Evolutionary conservation across 2,797 vertebrate genomes (phyloP).

Genomic region (Sardinella longiceps): DNA sequence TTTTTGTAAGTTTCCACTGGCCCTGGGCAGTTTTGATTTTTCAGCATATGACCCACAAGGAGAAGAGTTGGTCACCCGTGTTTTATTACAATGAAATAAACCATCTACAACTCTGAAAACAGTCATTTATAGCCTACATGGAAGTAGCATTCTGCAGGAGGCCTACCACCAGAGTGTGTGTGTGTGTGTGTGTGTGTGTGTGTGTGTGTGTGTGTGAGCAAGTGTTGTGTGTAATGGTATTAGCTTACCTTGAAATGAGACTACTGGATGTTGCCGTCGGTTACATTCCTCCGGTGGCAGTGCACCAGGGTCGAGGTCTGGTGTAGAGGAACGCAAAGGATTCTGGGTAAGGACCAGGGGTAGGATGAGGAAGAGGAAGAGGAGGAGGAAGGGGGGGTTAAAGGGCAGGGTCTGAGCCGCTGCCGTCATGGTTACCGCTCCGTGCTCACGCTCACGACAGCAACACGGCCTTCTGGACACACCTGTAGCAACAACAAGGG

Average conservation of each 20-base stretch:
- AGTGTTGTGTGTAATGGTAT: background rate
- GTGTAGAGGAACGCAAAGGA: constrained; percentile 28
- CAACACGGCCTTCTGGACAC: constrained; percentile 26
- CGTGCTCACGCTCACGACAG: constrained; percentile 33
- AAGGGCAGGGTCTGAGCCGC: constrained; percentile 21
- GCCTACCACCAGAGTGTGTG: no score
- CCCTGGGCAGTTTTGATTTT: no score
- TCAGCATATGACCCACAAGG: no score
- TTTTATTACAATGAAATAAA: no score
- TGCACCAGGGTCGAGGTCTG: constrained; percentile 21
- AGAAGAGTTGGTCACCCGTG: no score
- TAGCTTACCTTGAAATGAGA: constrained; percentile 53
- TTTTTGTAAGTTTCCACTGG: no score
- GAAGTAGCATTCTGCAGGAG: no score
- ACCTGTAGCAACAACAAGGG: constrained; percentile 19
- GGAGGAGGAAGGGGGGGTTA: constrained; percentile 37
- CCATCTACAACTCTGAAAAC: no score
- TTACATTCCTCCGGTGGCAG: constrained; percentile 41
- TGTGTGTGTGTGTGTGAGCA: background rate
- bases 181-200: background rate
- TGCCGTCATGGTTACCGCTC: constrained; percentile 48
- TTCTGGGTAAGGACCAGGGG: constrained; percentile 41
- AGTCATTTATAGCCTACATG: no score
- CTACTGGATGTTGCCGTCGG: constrained; percentile 54
- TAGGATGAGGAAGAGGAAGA: constrained; percentile 46